Base-by-base conservation (phyloP, 2,797 vertebrate genomes). In the Enteromius paludinosus region DNA sequence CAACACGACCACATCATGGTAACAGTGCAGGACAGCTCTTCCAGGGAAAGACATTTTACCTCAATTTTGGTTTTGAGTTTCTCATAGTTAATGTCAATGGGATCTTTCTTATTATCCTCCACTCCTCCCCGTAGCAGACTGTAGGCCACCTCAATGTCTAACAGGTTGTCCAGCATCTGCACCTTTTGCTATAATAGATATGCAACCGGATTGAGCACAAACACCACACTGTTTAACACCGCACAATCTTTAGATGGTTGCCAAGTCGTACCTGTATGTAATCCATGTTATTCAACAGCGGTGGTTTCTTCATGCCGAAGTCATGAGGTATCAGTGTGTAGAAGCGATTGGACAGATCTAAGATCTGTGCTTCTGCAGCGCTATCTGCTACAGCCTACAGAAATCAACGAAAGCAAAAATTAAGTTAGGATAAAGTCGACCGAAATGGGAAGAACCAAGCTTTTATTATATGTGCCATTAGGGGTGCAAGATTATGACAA, bases 291-390 rank as follows among this genome's bases (percentile, higher is more conserved):
- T 91, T 97, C 61, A 99, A 93, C 33, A 99, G 95, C 0, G 98
- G 97, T 3, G 98, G 98, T 73, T 99, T 99, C 93, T 98, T 99
- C 98, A 99, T 99, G 49, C 98, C 98, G 1, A 99, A 99, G 93
- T 99, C 97, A 3, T 99, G 98, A 75, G 98, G 98, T 71, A 99
- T 99, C 54, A 99, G 92, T 0, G 98, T 99, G 89, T 99, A 99
- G 91, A 99, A 99, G 69, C 97, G 97, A 87, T 99, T 99, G 79
- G 98, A 99, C 38, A 99, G 95, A 86, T 99, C 98, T 91, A 99
- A 90, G 66, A 99, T 95, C 86, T 96, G 95, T 0, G 98, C 90
- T 81, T 98, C 97, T 0, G 95, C 91, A 68, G 94, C 89, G 62
- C 79, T 86, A 38, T 96, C 96, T 28, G 97, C 96, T 81, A 99